Percentiles rank a stretch among this genome's conserved stretches.
Evolutionary conservation across 2,113 vertebrate species (phyloP).

Genomic region (Limanda limanda): DNA sequence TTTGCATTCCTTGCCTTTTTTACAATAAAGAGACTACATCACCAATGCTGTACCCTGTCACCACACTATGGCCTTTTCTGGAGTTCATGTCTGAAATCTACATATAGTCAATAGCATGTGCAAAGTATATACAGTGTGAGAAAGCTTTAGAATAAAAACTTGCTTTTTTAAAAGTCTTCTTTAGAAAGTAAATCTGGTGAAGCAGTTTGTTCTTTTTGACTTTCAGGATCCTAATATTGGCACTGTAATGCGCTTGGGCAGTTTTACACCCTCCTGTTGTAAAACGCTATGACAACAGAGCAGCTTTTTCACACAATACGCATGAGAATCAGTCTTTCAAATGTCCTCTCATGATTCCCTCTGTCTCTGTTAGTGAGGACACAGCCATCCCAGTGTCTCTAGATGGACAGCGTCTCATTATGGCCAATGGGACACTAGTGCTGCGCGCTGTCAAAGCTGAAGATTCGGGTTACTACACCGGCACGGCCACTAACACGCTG

Average conservation of each 20-base stretch:
- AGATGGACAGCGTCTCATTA: constrained; percentile 93
- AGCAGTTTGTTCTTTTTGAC: background rate
- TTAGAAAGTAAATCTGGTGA: no score
- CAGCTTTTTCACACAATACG: background rate
- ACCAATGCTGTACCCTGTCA: no score
- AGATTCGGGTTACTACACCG: constrained; percentile 98
- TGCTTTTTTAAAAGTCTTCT: no score
- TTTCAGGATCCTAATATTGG: background rate
- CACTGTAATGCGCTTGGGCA: background rate
- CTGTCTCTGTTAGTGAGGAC: constrained; percentile 86
- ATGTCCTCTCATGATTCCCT: background rate
- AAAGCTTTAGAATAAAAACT: no score
- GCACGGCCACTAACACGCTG: constrained; percentile 96
- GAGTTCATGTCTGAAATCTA: no score
- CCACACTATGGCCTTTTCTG: no score
- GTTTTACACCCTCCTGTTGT: background rate
- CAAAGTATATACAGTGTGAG: no score
- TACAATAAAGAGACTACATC: no score
- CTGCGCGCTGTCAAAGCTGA: constrained; percentile 95
- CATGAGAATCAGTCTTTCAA: background rate
- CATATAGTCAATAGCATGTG: no score
- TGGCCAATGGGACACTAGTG: constrained; percentile 92
- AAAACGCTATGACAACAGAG: background rate
- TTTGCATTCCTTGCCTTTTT: no score
- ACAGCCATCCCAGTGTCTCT: constrained; percentile 90